Base-by-base conservation (phyloP, 30 jellyfish, hydroid and myxozoan species). In the Rhopilema esculentum region DNA sequence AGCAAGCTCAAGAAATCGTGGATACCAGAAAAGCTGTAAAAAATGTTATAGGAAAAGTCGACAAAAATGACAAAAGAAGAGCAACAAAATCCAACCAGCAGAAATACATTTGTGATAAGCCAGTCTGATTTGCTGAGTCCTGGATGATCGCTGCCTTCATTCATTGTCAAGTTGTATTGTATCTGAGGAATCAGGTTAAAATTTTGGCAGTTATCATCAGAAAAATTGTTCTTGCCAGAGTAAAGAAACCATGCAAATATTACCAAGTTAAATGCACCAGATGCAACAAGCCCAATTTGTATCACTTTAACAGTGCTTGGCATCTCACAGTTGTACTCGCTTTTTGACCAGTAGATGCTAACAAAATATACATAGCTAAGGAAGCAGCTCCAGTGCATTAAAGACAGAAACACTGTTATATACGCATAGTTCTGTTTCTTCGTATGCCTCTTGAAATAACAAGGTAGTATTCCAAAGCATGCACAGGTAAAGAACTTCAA, bases 231-330 rank as follows among this genome's bases (percentile, higher is more conserved):
- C 23, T 29, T 16, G 17, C 23, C 23, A 7, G 77, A 66, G 23
- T 66, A 66, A 66, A 66, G 77, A 66, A 66, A 66, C 77, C 77
- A 66, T 19, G 77, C 77, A 7, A 29, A 29, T 2, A 66, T 28
- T 1, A 32, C 33, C 50, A 66, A 32, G 23, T 66, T 66, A 19
- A 66, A 66, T 2, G 77, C 77, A 66, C 77, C 16, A 0, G 77
- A 66, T 7, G 77, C 77, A 66, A 66, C 77, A 29, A 66, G 33
- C 21, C 77, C 77, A 29, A 66, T 66, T 6, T 66, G 30, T 19
- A 66, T 66, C 0, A 66, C 30, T 22, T 66, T 66, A 1, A 32
- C 50, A 18, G 30, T 32, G 20, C 77, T 29, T 23, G 77, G 77
- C 77, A 66, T 66, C 24, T 23, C 19, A 22, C 50, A 20, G 19